Evolutionary conservation across 2,113 vertebrate genomes (phyloP).

Genomic region (Cavia aperea): DNA sequence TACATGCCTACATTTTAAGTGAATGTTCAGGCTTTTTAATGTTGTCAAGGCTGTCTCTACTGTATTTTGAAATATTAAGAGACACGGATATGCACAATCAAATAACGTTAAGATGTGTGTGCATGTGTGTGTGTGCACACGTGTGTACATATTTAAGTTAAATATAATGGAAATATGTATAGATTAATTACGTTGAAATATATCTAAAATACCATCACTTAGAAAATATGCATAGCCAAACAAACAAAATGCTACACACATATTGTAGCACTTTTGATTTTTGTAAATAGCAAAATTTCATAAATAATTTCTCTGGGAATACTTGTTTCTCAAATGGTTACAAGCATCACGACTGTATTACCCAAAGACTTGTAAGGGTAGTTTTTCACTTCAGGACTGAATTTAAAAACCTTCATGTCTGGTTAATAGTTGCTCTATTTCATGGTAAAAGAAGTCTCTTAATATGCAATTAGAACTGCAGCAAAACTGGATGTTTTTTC

Average conservation of each 20-base stretch:
- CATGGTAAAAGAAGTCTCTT: neutral
- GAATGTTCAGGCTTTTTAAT: neutral
- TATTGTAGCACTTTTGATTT: neutral
- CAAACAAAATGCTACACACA: neutral
- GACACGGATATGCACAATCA: neutral
- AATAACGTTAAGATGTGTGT: neutral
- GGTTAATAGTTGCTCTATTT: neutral
- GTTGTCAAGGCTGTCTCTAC: neutral
- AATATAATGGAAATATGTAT: neutral
- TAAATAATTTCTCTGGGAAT: neutral
- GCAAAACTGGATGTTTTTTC: neutral
- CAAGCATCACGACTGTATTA: neutral
- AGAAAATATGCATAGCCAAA: neutral
- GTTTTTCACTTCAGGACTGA: neutral
- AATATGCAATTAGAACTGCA: neutral
- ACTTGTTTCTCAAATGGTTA: slow-evolving; percentile 17
- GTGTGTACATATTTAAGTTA: neutral
- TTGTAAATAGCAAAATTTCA: neutral
- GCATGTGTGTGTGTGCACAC: neutral
- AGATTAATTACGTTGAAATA: neutral
- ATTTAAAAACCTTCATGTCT: neutral
- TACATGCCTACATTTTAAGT: neutral
- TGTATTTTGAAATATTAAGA: neutral
- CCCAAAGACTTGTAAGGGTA: neutral
- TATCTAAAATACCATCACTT: neutral